Evolutionary conservation across 2,113 vertebrate genomes (phyloP), one percentile per base, ranked within the genome.

Genomic region (Phyllopteryx taeniolatus): DNA sequence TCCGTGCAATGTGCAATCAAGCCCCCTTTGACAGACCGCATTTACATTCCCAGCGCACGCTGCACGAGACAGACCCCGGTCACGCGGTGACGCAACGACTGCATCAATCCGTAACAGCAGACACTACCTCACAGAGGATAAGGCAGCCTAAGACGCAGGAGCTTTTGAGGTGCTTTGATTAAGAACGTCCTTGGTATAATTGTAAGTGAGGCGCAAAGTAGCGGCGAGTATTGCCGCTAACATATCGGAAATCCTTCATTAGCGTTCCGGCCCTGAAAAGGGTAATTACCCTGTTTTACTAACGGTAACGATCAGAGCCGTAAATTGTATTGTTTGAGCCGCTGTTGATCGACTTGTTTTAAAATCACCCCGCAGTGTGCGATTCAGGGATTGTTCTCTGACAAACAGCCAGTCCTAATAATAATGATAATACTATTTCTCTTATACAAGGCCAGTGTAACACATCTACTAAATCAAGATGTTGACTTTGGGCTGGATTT

Each of bases 71-170:
- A 79, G 79, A 83, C 83, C 31, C 73, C 62, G 86, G 72, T 86
- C 88, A 90, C 66, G 74, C 62, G 86, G 72, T 86, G 90, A 90
- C 66, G 78, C 85, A 85, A 91, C 77, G 81, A 84, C 74, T 79
- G 79, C 87, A 86, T 90, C 84, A 83, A 76, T 86, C 79, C 72
- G 15, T 17, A 66, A 47, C 72, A 72, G 85, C 87, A 91, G 87
- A 91, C 88, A 64, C 85, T 89, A 91, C 88, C 86, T 90, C 86
- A 91, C 86, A 75, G n/a, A 79, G 79, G 67, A 73, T 72, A 79
- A 69, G 67, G 75, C 77, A 82, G 70, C 79, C 17, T 49, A 51
- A 61, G 74, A 80, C 78, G 79, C 73, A 22, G 82, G 19, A 79
- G 62, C 67, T 74, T 78, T 75, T 19, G 44, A 83, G 67, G 33